A percentile compares a stretch with the other conserved stretches of the same genome.
These are phyloP conservation scores for Smittia aterrima DNA, from an alignment of 2,888 invertebrate genomes.

Conservation along the genomic window DNA sequence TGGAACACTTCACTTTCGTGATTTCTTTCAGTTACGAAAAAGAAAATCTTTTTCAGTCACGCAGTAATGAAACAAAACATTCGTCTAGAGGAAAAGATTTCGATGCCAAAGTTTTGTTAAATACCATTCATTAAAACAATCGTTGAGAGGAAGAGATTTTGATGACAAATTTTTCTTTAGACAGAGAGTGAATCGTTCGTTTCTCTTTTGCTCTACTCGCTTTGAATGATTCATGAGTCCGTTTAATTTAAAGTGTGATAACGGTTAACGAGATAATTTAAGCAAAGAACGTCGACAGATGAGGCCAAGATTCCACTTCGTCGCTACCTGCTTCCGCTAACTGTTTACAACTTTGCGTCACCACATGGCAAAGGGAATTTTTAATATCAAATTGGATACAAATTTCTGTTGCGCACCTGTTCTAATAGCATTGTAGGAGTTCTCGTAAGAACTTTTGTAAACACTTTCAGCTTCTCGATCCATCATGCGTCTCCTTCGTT, in stretches of 20 bases:
- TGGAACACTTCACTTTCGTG: neutral
- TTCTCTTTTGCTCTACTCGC: neutral
- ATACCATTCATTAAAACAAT: slow-evolving; percentile 32
- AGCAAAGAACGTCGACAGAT: neutral
- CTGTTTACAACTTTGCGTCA: slow-evolving; percentile 12
- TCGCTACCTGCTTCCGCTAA: neutral
- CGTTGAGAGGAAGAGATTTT: slow-evolving; percentile 36
- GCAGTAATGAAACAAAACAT: slow-evolving; percentile 22
- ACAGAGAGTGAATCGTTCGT: too few species aligned
- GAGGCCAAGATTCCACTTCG: neutral
- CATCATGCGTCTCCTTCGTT: neutral
- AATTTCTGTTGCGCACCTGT: slow-evolving; percentile 39
- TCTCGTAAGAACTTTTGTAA: slow-evolving; percentile 16
- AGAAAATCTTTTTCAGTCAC: neutral
- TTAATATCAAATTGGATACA: slow-evolving; percentile 39
- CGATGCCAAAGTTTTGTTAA: slow-evolving; percentile 26
- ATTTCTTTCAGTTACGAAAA: neutral
- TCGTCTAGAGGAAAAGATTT: neutral
- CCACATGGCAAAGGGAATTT: slow-evolving; percentile 33
- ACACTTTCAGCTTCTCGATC: slow-evolving; percentile 31
- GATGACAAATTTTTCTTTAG: neutral
- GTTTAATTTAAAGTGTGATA: neutral
- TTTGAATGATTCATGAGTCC: neutral
- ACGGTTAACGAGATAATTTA: slow-evolving; percentile 13
- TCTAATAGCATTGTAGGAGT: slow-evolving; percentile 34